A percentile compares a stretch with the other conserved stretches of the same genome.
These are phyloP conservation scores for Scaptomyza polygonia DNA, from an alignment of 2,888 invertebrate species.

Conservation along the genomic window DNA sequence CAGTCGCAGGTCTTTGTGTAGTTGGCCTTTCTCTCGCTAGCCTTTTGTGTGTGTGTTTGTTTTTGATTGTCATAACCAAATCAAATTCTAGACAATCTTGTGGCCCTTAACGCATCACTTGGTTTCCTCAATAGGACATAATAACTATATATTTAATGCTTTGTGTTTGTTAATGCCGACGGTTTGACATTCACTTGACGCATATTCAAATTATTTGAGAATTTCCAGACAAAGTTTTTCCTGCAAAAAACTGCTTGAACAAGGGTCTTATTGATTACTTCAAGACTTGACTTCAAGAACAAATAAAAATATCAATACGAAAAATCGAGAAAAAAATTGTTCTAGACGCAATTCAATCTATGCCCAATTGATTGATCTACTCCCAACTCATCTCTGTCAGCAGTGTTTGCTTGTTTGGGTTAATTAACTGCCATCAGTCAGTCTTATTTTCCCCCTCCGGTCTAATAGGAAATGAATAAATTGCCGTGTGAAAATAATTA, in stretches of 20 bases:
- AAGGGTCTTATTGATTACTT: no score
- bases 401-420: slow-evolving; percentile 8
- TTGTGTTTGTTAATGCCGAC: neutral
- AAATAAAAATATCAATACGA: neutral
- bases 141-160: neutral
- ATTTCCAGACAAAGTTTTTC: no score
- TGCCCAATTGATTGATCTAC: slow-evolving; percentile 42
- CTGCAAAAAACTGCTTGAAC: no score
- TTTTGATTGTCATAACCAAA: neutral
- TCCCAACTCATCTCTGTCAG: slow-evolving; percentile 1
- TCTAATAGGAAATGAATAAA: slow-evolving; percentile 28
- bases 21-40: neutral
- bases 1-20: neutral
- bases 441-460: neutral
- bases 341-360: neutral
- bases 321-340: no score
- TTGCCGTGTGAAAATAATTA: slow-evolving; percentile 67
- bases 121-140: neutral
- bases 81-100: neutral
- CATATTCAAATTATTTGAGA: neutral
- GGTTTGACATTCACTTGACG: neutral
- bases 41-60: neutral
- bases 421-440: slow-evolving; percentile 43
- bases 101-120: neutral
- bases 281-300: neutral